Percentiles rank a stretch among this genome's conserved stretches.
Evolutionary conservation across 2,113 vertebrate species (phyloP).

Genomic region (Catagonus wagneri): DNA sequence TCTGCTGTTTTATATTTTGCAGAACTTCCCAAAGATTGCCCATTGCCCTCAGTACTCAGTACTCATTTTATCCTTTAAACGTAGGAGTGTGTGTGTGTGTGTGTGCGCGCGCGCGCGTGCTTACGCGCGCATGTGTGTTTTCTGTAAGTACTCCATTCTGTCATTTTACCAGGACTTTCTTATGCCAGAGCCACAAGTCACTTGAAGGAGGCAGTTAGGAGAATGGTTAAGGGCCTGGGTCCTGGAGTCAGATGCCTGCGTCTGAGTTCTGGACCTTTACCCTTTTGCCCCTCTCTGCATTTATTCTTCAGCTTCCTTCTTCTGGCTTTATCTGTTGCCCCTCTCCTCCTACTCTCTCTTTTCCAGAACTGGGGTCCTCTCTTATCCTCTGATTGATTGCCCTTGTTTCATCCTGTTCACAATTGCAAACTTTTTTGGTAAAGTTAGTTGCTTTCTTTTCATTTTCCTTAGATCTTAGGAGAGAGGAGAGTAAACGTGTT

Average conservation of each 20-base stretch:
- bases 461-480: not conserved
- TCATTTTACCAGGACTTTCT: not conserved
- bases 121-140: too few species aligned
- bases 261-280: not conserved
- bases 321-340: not conserved
- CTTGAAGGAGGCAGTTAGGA: not conserved
- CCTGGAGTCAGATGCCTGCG: not conserved
- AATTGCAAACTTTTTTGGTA: not conserved
- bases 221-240: not conserved
- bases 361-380: not conserved
- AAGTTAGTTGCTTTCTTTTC: not conserved
- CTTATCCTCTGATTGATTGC: not conserved
- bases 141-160: not conserved
- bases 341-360: not conserved
- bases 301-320: not conserved
- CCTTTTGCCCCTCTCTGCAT: not conserved
- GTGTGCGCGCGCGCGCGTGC: too few species aligned
- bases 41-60: not conserved
- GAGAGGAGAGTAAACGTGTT: not conserved
- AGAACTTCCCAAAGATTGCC: not conserved
- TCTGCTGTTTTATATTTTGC: slow-evolving; percentile 11
- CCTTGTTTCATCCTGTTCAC: not conserved
- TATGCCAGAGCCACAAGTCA: not conserved
- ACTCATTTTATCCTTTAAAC: not conserved
- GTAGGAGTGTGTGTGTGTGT: not conserved